phyloP scores from a whole-genome alignment of 1,140 invertebrate genomes.

The Drosophila ironensis region DNA sequence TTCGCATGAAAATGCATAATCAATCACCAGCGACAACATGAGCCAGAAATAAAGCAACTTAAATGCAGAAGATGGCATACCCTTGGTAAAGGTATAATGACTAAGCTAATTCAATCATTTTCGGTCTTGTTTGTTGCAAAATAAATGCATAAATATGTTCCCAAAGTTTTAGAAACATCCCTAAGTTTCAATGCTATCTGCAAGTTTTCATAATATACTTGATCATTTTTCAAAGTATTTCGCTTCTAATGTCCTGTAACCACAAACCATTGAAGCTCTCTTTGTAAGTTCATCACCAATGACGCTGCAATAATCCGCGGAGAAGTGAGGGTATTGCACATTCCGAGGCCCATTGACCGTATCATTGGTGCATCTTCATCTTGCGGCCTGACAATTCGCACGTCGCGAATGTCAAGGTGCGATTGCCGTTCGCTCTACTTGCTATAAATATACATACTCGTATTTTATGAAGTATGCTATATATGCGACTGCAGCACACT shows the following conservation, averaged over 20 bases:
- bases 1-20: conserved; percentile 78
- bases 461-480: not conserved
- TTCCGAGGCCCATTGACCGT: conserved; percentile 57
- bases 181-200: too few relatives aligned
- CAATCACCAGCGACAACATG: conserved; percentile 65
- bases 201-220: too few relatives aligned
- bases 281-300: not conserved
- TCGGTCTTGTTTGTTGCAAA: too few relatives aligned
- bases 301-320: not conserved
- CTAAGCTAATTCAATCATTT: not conserved
- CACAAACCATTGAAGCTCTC: not conserved
- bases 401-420: conserved; percentile 68
- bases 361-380: conserved; percentile 69
- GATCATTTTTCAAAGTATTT: not conserved
- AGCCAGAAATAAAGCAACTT: not conserved
- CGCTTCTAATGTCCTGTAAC: too few relatives aligned
- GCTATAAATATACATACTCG: conserved; percentile 19
- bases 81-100: not conserved
- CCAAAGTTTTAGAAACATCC: too few relatives aligned
- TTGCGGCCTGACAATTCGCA: conserved; percentile 57
- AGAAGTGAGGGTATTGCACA: conserved; percentile 20
- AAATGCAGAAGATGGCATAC: conserved; percentile 7
- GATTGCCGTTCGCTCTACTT: conserved; percentile 37
- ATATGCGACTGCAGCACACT: conserved; percentile 31
- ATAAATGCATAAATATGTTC: too few relatives aligned